phyloP scores from a whole-genome alignment of 1,140 invertebrate genomes.

The Musca vetustissima region DNA sequence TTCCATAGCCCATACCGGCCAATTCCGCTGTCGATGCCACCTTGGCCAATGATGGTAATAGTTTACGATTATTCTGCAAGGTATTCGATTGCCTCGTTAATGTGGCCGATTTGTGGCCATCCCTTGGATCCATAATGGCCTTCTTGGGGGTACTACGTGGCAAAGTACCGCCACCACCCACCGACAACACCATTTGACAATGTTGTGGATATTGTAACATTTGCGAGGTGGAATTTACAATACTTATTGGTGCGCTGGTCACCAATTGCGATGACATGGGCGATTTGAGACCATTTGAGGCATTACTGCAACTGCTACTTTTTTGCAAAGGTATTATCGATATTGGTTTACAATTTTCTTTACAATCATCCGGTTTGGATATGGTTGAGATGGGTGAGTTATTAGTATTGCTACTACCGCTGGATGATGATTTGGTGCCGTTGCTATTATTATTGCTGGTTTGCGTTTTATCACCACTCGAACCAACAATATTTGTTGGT shows the following conservation, averaged over 20 bases:
- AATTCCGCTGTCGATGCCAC: constrained; percentile 27
- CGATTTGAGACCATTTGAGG: neutral
- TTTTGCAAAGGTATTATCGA: neutral
- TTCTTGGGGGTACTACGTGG: constrained; percentile 46
- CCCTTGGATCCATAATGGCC: constrained; percentile 33
- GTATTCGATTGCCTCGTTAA: constrained; percentile 41
- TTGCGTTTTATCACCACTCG: neutral
- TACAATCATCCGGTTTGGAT: neutral
- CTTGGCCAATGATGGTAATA: constrained; percentile 28
- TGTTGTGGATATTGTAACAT: constrained; percentile 38
- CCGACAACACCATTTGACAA: constrained; percentile 38
- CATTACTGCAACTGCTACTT: neutral
- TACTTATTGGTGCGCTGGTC: constrained; percentile 42
- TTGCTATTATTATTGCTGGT: neutral
- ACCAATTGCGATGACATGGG: constrained; percentile 27
- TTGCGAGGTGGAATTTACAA: constrained; percentile 17
- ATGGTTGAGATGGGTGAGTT: neutral
- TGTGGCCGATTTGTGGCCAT: constrained; percentile 42
- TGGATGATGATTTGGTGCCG: constrained; percentile 16
- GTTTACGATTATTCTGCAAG: constrained; percentile 25
- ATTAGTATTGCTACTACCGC: constrained; percentile 6
- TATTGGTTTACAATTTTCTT: constrained; percentile 11
- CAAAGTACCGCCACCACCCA: constrained; percentile 40
- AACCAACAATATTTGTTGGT: constrained; percentile 43
- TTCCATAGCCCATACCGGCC: constrained; percentile 23